Evolutionary conservation across 1,140 invertebrate species (phyloP).

Genomic region (Scaptomyza pallida): DNA sequence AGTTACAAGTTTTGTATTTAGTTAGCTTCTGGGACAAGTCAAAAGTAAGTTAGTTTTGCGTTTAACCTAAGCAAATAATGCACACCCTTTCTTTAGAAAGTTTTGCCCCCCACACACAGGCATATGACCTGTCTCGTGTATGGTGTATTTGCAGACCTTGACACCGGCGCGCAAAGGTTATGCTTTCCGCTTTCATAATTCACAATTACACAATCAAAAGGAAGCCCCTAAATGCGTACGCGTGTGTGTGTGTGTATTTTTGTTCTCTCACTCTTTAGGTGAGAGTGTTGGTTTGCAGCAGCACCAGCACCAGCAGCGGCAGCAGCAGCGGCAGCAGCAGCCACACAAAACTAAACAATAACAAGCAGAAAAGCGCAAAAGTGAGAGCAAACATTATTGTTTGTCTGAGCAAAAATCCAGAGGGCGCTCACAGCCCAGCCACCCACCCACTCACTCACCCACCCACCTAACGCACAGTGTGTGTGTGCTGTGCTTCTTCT

Average conservation of each 20-base stretch:
- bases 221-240: slow-evolving; percentile 24
- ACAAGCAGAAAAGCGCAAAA: slow-evolving; percentile 17
- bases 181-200: slow-evolving; percentile 39
- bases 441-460: too few relatives aligned
- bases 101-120: too few relatives aligned
- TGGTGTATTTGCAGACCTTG: slow-evolving; percentile 29
- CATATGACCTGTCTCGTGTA: too few relatives aligned
- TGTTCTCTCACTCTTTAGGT: background rate
- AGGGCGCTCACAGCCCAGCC: too few relatives aligned
- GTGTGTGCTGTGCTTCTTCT: background rate
- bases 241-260: slow-evolving; percentile 7
- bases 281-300: background rate
- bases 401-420: slow-evolving; percentile 14
- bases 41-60: background rate
- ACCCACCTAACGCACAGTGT: background rate
- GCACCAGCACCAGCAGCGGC: slow-evolving; percentile 6
- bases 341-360: slow-evolving; percentile 25
- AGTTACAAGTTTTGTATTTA: too few relatives aligned
- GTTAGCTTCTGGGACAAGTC: background rate
- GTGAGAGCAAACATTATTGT: slow-evolving; percentile 17
- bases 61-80: background rate
- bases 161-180: slow-evolving; percentile 35
- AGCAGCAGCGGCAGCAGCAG: slow-evolving; percentile 9
- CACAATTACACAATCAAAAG: slow-evolving; percentile 53
- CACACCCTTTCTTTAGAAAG: background rate